phyloP scores from a whole-genome alignment of 2,888 invertebrate species.

The Tinea pellionella region DNA sequence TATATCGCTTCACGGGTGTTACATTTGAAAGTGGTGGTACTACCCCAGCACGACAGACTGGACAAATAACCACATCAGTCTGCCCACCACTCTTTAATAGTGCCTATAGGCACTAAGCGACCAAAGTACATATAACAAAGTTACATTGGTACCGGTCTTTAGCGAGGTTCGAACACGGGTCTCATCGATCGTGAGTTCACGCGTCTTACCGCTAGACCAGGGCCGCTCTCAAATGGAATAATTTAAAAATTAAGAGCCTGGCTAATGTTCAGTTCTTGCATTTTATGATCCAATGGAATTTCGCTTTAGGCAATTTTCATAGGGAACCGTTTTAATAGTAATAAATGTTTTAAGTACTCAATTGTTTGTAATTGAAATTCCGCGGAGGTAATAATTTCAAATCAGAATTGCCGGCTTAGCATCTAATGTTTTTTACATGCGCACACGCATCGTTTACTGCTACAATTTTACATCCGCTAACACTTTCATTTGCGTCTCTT shows the following conservation, averaged over 20 bases:
- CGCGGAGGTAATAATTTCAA: conserved; percentile 6
- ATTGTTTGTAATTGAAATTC: conserved; percentile 12
- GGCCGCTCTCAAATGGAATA: too few species aligned
- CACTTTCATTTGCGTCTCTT: conserved; percentile 37
- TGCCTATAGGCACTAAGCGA: too few species aligned
- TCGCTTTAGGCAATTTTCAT: background rate
- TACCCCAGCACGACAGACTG: too few species aligned
- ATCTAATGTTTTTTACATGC: conserved; percentile 7
- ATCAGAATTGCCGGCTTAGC: conserved; percentile 1
- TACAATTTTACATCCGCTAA: conserved; percentile 35
- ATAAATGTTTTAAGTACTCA: conserved; percentile 3
- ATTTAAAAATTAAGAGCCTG: background rate
- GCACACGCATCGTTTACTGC: background rate
- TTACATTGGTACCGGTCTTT: too few species aligned
- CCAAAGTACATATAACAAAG: too few species aligned
- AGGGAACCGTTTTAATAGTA: background rate
- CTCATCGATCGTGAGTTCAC: too few species aligned
- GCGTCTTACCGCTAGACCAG: too few species aligned
- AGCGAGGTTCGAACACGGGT: too few species aligned
- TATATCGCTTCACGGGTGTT: too few species aligned
- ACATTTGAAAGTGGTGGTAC: too few species aligned
- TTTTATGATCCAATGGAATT: conserved; percentile 3
- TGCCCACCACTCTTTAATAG: too few species aligned
- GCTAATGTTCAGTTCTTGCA: background rate
- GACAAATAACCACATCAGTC: too few species aligned